Conservation (phyloP, 92 coral and sea anemone genomes). For the Actinernus sp. region DNA sequence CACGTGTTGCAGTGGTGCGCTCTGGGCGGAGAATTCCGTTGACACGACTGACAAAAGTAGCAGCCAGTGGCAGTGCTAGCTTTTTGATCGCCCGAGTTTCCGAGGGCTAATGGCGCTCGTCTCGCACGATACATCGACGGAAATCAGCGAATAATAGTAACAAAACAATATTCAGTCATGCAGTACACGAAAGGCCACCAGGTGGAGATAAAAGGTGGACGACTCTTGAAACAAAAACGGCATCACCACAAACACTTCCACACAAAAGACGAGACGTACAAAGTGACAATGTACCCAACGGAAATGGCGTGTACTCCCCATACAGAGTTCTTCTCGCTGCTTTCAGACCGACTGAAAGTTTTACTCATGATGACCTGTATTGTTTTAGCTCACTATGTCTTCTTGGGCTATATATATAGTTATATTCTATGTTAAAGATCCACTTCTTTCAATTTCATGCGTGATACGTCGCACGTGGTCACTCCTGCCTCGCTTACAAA, state of each 20-base stretch:
- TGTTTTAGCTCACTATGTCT: no score
- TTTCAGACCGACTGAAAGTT: slow-evolving; percentile 28
- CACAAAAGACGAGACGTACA: slow-evolving; percentile 9
- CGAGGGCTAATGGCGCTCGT: slow-evolving; percentile 15
- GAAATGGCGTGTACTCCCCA: slow-evolving; percentile 39
- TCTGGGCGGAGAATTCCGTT: slow-evolving; percentile 86
- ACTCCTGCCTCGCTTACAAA: no score
- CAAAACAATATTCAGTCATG: slow-evolving; percentile 53
- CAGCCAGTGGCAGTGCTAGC: slow-evolving; percentile 37
- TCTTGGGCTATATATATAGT: no score
- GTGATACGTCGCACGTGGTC: no score
- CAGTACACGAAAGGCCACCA: slow-evolving; percentile 41
- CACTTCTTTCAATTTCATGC: no score
- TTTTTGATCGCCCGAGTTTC: slow-evolving; percentile 22
- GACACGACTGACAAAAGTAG: slow-evolving; percentile 84
- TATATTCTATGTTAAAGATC: no score
- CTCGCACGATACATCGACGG: slow-evolving; percentile 68
- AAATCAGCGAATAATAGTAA: slow-evolving; percentile 67
- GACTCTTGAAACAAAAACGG: slow-evolving; percentile 62
- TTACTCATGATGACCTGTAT: slow-evolving; percentile 12
- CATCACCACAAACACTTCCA: slow-evolving; percentile 59
- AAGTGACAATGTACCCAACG: slow-evolving; percentile 42
- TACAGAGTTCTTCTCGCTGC: slow-evolving; percentile 13
- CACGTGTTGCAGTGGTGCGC: slow-evolving; percentile 84
- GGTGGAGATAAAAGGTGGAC: slow-evolving; percentile 20